Evolutionary conservation across 2,888 invertebrate species (phyloP).

Genomic region (Noctua janthina): DNA sequence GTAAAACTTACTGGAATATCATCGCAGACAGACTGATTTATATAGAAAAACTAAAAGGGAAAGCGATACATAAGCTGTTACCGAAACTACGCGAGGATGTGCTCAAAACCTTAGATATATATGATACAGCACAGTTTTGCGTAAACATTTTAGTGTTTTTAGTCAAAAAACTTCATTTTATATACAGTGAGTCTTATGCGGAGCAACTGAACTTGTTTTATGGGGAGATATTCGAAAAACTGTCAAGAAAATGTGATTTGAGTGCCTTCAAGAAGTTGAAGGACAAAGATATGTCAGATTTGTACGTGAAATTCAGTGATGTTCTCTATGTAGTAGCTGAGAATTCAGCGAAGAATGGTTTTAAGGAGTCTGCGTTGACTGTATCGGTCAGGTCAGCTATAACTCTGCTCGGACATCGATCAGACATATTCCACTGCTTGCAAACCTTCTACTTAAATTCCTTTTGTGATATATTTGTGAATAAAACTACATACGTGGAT

Average conservation of each 20-base stretch:
- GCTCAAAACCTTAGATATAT: constrained; percentile 77
- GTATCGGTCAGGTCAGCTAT: constrained; percentile 69
- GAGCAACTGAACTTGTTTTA: constrained; percentile 74
- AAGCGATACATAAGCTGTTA: constrained; percentile 77
- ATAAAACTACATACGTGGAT: constrained; percentile 68
- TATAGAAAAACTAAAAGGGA: constrained; percentile 79
- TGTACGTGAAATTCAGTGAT: constrained; percentile 81
- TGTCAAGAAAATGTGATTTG: constrained; percentile 73
- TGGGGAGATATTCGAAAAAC: constrained; percentile 74
- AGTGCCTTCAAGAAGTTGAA: constrained; percentile 72
- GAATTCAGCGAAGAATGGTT: constrained; percentile 74
- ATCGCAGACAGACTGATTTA: constrained; percentile 79
- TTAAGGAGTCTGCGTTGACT: constrained; percentile 72
- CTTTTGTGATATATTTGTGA: constrained; percentile 77
- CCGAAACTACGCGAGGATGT: constrained; percentile 80
- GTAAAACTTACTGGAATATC: constrained; percentile 85
- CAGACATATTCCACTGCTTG: constrained; percentile 79
- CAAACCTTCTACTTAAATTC: constrained; percentile 80
- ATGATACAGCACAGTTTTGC: constrained; percentile 79
- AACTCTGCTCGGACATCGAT: constrained; percentile 73
- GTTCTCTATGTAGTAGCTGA: constrained; percentile 81
- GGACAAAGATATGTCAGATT: constrained; percentile 71
- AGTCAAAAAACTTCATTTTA: constrained; percentile 79
- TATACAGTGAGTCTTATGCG: constrained; percentile 74
- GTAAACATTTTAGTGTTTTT: constrained; percentile 75